Percentiles rank a stretch among this genome's conserved stretches.
phyloP scores from a whole-genome alignment of 2,888 invertebrate species.

The Cerceris ruficornis region DNA sequence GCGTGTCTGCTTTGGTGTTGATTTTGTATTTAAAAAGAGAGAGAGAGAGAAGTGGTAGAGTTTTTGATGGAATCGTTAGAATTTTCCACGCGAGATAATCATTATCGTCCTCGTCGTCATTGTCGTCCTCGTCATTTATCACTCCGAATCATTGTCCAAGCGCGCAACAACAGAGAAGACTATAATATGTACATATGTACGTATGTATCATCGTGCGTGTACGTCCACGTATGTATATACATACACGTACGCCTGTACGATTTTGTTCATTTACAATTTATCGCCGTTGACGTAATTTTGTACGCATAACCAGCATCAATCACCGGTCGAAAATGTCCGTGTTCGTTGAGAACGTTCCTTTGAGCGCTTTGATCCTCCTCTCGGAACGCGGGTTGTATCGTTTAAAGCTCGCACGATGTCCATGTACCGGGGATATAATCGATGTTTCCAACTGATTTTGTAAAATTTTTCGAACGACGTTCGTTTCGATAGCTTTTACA shows the following conservation, averaged over 20 bases:
- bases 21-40: conserved; percentile 5
- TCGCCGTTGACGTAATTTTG: conserved; percentile 39
- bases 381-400: background rate
- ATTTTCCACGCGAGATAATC: conserved; percentile 16
- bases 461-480: background rate
- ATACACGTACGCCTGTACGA: conserved; percentile 12
- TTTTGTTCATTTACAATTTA: conserved; percentile 42
- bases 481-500: background rate
- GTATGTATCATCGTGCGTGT: background rate
- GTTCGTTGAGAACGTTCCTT: conserved; percentile 21
- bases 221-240: background rate
- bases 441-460: background rate
- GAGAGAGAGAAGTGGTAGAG: background rate
- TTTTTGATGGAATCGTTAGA: conserved; percentile 19
- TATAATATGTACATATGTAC: conserved; percentile 36
- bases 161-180: conserved; percentile 63
- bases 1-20: conserved; percentile 8
- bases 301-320: conserved; percentile 40
- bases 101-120: conserved; percentile 37
- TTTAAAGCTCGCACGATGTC: background rate
- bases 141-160: conserved; percentile 59
- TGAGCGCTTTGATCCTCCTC: conserved; percentile 41
- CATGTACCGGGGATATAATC: background rate
- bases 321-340: conserved; percentile 46
- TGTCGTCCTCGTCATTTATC: conserved; percentile 41